Base-by-base conservation (phyloP, 2,888 invertebrate genomes). In the Pharmacophagus antenor region DNA sequence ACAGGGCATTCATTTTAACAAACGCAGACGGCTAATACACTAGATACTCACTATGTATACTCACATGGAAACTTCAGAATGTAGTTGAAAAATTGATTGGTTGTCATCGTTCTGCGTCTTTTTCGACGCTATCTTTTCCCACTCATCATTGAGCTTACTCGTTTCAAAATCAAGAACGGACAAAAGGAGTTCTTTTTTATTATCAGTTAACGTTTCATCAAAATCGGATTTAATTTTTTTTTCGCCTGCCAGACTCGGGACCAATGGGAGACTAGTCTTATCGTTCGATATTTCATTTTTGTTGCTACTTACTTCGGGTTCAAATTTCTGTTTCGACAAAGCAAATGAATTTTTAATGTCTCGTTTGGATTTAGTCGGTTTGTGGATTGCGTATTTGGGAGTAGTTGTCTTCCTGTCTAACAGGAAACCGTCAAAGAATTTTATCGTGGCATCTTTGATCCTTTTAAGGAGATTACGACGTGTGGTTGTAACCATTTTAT, bases 81-180 rank as follows among this genome's bases (percentile, higher is more conserved):
- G 55, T 21, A 52, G 25, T 15, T 52, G 47, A 21, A 61, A 47
- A 31, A 52, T 47, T 2, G 27, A n/a, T 12, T 51, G 56, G 18
- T 17, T 51, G 12, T 42, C 51, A 8, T 52, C 56, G 5, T 42
- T 25, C 2, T 20, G 25, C 3, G 52, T 21, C 42, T 56, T 56
- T 18, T 57, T 58, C 6, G 58, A 61, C 10, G 56, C 52, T 46
- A 61, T 47, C 27, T 52, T 63, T 25, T 63, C 44, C 67, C 66
- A 67, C 52, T 70, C 67, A 15, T 65, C 61, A 37, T 65, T 67
- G 7, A 67, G 41, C 50, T 64, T 71, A 23, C 73, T 69, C 0
- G 70, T 72, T 67, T 81, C 77, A 62, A 67, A 77, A 62, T 76
- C 72, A 20, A 80, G 71, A 54, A 81, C 66, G 7, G 79, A 74